These are phyloP conservation scores for Oryzias sinensis DNA, from an alignment of 2,797 vertebrate species.

Conservation along the genomic window DNA sequence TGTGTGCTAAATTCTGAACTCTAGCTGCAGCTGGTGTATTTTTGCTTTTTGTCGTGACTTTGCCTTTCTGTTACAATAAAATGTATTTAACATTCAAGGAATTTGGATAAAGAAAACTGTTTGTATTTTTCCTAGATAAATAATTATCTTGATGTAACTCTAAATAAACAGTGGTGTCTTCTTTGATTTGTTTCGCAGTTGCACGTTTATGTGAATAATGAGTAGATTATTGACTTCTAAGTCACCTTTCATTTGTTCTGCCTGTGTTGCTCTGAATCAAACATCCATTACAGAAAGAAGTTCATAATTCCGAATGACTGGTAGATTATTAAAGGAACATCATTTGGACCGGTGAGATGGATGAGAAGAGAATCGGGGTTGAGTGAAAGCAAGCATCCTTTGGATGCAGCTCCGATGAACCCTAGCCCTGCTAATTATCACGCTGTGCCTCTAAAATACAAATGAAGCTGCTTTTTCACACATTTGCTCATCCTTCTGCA, in stretches of 20 bases:
- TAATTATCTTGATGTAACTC: too few species aligned
- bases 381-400: slow-evolving; percentile 47
- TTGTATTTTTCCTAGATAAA: too few species aligned
- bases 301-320: slow-evolving; percentile 15
- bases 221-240: neutral
- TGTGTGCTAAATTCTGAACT: slow-evolving; percentile 1
- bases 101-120: too few species aligned
- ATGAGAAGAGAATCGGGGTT: slow-evolving; percentile 29
- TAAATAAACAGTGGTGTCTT: too few species aligned
- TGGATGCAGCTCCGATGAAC: slow-evolving; percentile 32
- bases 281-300: slow-evolving; percentile 1
- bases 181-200: slow-evolving; percentile 31
- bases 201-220: slow-evolving; percentile 26
- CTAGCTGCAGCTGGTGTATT: neutral
- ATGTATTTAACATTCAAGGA: too few species aligned
- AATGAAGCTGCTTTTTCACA: slow-evolving; percentile 42
- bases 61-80: too few species aligned
- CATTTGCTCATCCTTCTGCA: slow-evolving; percentile 14
- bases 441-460: slow-evolving; percentile 47
- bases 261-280: neutral
- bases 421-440: slow-evolving; percentile 56
- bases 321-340: slow-evolving; percentile 46
- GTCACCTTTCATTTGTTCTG: slow-evolving; percentile 26
- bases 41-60: too few species aligned
- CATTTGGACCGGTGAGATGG: slow-evolving; percentile 53